Evolutionary conservation across 1,140 invertebrate species (phyloP), one percentile per base, ranked within the genome.

Genomic region (Lordiphosa collinella): DNA sequence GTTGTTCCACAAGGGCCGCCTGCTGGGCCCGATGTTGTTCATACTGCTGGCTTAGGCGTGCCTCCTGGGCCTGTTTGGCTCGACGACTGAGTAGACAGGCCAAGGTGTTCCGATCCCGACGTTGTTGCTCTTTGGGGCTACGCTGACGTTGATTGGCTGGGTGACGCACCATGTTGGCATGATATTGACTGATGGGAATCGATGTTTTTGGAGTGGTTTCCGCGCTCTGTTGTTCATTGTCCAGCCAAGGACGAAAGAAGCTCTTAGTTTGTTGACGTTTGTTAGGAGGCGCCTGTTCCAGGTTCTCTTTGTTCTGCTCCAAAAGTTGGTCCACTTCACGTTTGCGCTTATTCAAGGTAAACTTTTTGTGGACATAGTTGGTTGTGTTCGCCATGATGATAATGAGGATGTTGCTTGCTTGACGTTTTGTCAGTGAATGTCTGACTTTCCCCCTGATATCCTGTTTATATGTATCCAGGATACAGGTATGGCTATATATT

Each of bases 141-240:
- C 78, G 67, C 41, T 68, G 78, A 1, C 62, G 55, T 9, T 35
- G 12, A 32, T 18, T 57, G 66, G 16, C 4, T 36, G 7, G 13
- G 6, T 38, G 71, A 1, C 76, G 76, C 32, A 82, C 70, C 75
- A 80, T 82, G 29, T 80, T 80, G 52, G 75, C 75, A 32, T 80
- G 75, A 18, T 82, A 82, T 35, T 55, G 76, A 18, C 59, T 64
- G 3, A 43, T 53, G 10, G 13, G n/a, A 1, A 29, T 13, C 5
- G 14, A 2, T 9, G 46, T 13, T 6, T 10, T 48, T 38, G 13
- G 3, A 1, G 5, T 3, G 22, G 13, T 12, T 4, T 56, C 67
- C 2, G 4, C 48, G n/a, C 41, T 54, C 25, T 68, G 57, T 7
- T 78, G 57, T 7, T 78, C 73, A 2, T 56, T 74, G 18, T 65